Percentiles rank a stretch among this genome's conserved stretches.
These are phyloP conservation scores for Cossypha caffra DNA, from an alignment of 2,797 vertebrate species.

Conservation along the genomic window DNA sequence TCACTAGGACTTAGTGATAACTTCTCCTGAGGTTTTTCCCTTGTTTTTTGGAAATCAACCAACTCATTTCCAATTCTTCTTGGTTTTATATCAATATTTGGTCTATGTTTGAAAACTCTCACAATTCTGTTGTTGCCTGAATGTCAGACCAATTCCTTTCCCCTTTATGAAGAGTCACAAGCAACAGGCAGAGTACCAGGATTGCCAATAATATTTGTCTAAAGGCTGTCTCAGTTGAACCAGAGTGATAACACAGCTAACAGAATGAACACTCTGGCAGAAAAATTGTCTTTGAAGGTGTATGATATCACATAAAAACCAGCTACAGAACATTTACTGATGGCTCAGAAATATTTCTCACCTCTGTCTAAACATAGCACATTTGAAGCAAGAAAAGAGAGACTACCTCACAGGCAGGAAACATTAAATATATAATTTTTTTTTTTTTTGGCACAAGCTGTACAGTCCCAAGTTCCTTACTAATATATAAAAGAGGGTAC, in stretches of 20 bases:
- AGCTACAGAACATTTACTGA: conserved; percentile 48
- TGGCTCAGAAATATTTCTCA: conserved; percentile 73
- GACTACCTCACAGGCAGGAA: conserved; percentile 65
- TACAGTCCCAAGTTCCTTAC: conserved; percentile 11
- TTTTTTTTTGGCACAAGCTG: conserved; percentile 32
- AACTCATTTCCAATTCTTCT: neutral
- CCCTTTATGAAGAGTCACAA: neutral
- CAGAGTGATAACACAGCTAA: conserved; percentile 15
- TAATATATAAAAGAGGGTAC: conserved; percentile 32
- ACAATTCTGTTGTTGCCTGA: neutral
- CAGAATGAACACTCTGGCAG: neutral
- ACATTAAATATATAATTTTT: conserved; percentile 69
- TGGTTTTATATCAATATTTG: neutral
- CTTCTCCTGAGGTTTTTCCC: neutral
- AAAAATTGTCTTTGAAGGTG: conserved; percentile 48
- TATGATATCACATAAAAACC: neutral
- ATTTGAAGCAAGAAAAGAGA: conserved; percentile 64
- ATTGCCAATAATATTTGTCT: neutral
- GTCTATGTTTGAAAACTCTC: neutral
- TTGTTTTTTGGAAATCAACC: neutral
- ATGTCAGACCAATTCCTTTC: neutral
- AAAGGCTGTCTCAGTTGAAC: neutral
- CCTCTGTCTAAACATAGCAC: conserved; percentile 66
- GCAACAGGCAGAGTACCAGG: neutral
- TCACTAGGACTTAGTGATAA: neutral